Conservation (phyloP, 2,888 invertebrate species). For the Melinaea menophilus region DNA sequence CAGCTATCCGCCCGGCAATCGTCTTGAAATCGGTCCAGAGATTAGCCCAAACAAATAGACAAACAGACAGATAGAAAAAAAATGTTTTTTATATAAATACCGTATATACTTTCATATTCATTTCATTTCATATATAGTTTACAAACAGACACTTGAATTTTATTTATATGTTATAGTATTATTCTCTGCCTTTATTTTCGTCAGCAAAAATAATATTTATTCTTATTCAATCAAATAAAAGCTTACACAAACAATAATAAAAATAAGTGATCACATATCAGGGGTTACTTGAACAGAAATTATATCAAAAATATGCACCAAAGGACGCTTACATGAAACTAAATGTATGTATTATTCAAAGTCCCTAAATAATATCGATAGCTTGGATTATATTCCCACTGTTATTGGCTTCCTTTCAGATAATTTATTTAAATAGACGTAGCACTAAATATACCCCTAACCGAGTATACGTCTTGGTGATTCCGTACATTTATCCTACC, state of each 20-base stretch:
- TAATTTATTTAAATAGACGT: conserved; percentile 5
- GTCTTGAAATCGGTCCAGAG: too few relatives aligned
- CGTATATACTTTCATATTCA: too few relatives aligned
- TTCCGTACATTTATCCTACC: background rate
- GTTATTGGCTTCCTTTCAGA: conserved; percentile 28
- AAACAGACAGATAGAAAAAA: too few relatives aligned
- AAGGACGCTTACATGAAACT: conserved; percentile 61
- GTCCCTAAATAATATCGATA: conserved; percentile 62
- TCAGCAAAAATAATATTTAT: too few relatives aligned
- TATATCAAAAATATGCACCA: conserved; percentile 70
- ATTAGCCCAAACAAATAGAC: too few relatives aligned
- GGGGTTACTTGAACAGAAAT: conserved; percentile 33
- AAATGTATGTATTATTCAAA: conserved; percentile 71
- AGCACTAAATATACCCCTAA: background rate
- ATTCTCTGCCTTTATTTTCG: too few relatives aligned
- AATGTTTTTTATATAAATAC: too few relatives aligned
- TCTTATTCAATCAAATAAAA: conserved; percentile 14
- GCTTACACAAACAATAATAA: conserved; percentile 20
- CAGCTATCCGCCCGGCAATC: too few relatives aligned
- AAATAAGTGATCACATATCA: conserved; percentile 25
- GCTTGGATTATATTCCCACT: conserved; percentile 28
- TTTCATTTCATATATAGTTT: too few relatives aligned
- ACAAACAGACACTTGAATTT: too few relatives aligned
- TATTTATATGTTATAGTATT: too few relatives aligned
- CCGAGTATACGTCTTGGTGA: background rate